Conservation (phyloP, 2,113 vertebrate species). For the Ctenomys sociabilis region DNA sequence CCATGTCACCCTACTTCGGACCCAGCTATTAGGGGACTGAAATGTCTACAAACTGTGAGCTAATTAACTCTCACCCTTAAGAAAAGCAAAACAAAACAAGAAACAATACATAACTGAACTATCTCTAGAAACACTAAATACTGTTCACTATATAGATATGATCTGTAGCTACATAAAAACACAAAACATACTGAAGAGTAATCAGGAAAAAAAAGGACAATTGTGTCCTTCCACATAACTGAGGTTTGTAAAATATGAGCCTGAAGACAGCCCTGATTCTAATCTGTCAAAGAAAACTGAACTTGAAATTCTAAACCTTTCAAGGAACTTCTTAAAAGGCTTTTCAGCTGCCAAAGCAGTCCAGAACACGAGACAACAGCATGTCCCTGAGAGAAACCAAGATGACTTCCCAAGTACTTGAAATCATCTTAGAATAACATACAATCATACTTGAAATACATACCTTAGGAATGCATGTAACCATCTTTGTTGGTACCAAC, state of each 20-base stretch:
- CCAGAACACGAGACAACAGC: neutral
- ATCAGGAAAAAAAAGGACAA: conserved; percentile 54
- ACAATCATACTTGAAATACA: neutral
- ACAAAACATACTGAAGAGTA: conserved; percentile 48
- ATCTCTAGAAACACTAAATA: conserved; percentile 54
- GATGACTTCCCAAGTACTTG: neutral
- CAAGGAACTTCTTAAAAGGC: neutral
- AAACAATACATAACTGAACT: neutral
- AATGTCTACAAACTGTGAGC: too few species aligned
- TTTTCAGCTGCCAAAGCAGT: neutral
- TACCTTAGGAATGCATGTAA: neutral
- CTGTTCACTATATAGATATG: neutral
- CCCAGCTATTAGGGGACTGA: too few species aligned
- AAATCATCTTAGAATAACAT: conserved; percentile 3
- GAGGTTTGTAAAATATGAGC: neutral
- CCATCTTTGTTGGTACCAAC: neutral
- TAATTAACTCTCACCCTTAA: too few species aligned
- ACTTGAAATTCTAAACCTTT: conserved; percentile 18
- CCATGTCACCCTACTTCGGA: too few species aligned
- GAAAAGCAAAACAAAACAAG: too few species aligned
- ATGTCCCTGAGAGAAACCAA: neutral
- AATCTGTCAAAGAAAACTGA: neutral
- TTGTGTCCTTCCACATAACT: neutral
- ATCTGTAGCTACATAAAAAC: conserved; percentile 63
- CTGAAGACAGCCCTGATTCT: neutral